Conservation (phyloP, 2,888 invertebrate genomes). For the Oscheius sp. region DNA sequence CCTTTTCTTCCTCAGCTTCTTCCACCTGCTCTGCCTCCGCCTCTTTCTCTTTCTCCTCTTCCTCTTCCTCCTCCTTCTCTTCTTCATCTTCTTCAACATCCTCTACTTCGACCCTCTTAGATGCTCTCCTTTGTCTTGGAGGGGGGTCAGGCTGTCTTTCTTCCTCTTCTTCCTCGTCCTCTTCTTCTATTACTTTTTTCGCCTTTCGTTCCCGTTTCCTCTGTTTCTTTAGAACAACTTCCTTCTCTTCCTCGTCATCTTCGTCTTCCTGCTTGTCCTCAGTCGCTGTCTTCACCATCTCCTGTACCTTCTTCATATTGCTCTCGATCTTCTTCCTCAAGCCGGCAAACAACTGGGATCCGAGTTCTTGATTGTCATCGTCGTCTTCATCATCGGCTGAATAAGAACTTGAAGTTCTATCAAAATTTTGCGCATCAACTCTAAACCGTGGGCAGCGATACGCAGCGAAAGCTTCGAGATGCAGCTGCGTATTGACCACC, state of each 20-base stretch:
- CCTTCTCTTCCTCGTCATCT: slow-evolving; percentile 29
- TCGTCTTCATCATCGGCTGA: slow-evolving; percentile 54
- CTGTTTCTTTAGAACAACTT: slow-evolving; percentile 19
- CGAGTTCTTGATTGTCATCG: slow-evolving; percentile 45
- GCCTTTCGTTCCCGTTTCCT: slow-evolving; percentile 13
- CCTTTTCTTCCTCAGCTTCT: slow-evolving; percentile 38
- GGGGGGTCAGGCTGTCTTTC: slow-evolving; percentile 15
- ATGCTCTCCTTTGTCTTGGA: slow-evolving; percentile 1
- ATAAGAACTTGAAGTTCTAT: neutral
- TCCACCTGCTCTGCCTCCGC: slow-evolving; percentile 38
- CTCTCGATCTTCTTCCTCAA: slow-evolving; percentile 50
- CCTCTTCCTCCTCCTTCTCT: slow-evolving; percentile 40
- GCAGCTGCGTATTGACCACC: no score
- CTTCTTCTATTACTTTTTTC: slow-evolving; percentile 13
- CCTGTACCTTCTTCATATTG: slow-evolving; percentile 35
- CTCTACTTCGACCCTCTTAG: slow-evolving; percentile 25
- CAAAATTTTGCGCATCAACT: neutral
- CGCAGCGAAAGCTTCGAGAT: no score
- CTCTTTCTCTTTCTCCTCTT: slow-evolving; percentile 39
- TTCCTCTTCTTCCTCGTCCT: slow-evolving; percentile 37
- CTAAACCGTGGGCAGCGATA: no score
- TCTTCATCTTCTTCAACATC: slow-evolving; percentile 46
- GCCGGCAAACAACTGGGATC: slow-evolving; percentile 53
- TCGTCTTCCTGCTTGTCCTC: slow-evolving; percentile 35
- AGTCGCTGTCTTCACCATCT: slow-evolving; percentile 24